A percentile compares a stretch with the other conserved stretches of the same genome.
Evolutionary conservation across 2,888 invertebrate species (phyloP).

Genomic region (Strigamia crassipes): DNA sequence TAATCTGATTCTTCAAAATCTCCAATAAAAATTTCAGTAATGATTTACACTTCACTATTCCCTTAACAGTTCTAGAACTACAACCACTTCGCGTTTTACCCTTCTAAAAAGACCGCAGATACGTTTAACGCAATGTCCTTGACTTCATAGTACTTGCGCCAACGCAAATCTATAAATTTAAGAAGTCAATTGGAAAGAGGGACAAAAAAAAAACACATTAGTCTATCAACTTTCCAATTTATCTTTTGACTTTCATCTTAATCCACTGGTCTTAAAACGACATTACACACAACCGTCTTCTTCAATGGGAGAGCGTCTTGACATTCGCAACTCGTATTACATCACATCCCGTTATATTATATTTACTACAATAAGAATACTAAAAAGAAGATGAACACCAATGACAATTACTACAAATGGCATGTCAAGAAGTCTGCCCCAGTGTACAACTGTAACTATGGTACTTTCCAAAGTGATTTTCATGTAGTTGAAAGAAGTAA

Average conservation of each 20-base stretch:
- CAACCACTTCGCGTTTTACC: neutral
- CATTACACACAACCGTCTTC: neutral
- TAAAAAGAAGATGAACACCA: neutral
- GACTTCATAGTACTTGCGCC: neutral
- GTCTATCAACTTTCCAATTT: conserved; percentile 1
- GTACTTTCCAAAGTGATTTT: conserved; percentile 13
- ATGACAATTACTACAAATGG: conserved; percentile 34
- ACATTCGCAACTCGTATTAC: conserved; percentile 11
- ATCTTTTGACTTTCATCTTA: conserved; percentile 16
- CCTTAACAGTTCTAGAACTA: neutral
- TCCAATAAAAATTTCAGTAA: neutral
- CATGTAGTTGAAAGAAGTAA: neutral
- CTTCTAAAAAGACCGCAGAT: neutral
- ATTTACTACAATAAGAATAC: neutral
- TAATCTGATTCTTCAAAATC: no score
- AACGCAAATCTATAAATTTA: conserved; percentile 23
- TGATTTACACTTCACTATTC: neutral
- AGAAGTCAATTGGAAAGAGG: conserved; percentile 29
- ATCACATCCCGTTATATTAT: neutral
- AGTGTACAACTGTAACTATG: neutral
- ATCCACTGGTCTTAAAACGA: neutral
- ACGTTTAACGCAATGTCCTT: neutral
- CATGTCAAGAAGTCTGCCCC: neutral
- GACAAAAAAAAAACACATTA: conserved; percentile 7
- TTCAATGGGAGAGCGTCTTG: neutral